Evolutionary conservation across 2,113 vertebrate species (phyloP), one percentile per base, ranked within the genome.

Genomic region (Felis chaus): DNA sequence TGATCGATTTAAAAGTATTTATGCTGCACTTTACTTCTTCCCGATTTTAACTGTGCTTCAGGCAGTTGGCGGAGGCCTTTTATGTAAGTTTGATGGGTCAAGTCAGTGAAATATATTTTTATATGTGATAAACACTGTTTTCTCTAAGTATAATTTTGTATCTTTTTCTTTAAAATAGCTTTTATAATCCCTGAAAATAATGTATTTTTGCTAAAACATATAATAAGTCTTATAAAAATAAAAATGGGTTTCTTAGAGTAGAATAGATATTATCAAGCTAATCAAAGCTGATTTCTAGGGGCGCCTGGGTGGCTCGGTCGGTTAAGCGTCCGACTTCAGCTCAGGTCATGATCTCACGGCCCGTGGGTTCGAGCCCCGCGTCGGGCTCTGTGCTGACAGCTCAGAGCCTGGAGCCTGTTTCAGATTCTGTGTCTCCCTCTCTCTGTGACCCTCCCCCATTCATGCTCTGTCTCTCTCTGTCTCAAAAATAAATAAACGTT

Each of bases 1-100:
- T 0, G 99, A 99, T 91, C 98, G 99, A 45, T 99, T 99, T 97
- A 99, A 99, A 98, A 99, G 99, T 98, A 99, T 99, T 97, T 99
- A 99, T 45, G 99, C 99, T 0, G 99, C 99, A 0, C 99, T 99
- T 0, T 99, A 99, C 98, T 99, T 99, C 98, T 99, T 99, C 97
- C 99, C 99, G 7, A 99, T 99, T 96, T 99, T 99, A 83, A 99
- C 99, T 0, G 99, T 99, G 92, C 99, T 99, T 73, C 99, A 99
- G 98, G 99, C 99, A 0, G 99, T 99, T 14, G 99, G 99, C 9
- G 99, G 99, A 78, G 99, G 99, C 31, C 98, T 99, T 94, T 99
- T 99, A 27, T 99, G 99, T 99, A 98, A 99, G 99, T 99, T 39
- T 98, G 82, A 68, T 53, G 79, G 53, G 11, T 41, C 66, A 93